Evolutionary conservation across 2,888 invertebrate genomes (phyloP), one percentile per base, ranked within the genome.

Genomic region (Volucella inflata): DNA sequence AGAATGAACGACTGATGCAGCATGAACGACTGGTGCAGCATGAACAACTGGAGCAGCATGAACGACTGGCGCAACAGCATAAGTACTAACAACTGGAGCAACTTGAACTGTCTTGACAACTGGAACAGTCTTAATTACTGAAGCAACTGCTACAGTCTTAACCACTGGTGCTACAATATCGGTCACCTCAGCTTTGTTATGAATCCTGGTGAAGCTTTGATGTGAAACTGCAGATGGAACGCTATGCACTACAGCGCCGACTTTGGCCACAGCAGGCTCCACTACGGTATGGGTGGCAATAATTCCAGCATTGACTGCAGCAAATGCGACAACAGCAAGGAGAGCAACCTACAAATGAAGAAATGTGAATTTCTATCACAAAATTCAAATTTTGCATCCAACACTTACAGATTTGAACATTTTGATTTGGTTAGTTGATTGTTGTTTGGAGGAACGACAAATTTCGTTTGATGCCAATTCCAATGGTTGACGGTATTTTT

Each of bases 161-260:
- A 87, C 79, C 8, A 87, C 87, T 42, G 88, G 88, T 17, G 88
- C 87, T 12, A 88, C 64, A 40, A 83, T 80, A 36, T 88, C 90
- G 11, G 88, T 83, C 2, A 93, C 88, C 2, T 91, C 92, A 14
- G 93, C 93, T 12, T 93, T 92, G 14, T 91, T 90, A 57, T 87
- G 92, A 11, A 93, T 88, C 77, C 93, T 93, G 11, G 92, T 87
- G 4, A 93, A 91, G 57, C 93, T 92, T 87, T 93, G 93, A 71
- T 93, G 93, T 9, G 93, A 93, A 0, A 94, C 92, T 10, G 94
- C 91, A 21, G 91, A 90, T 51, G 87, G 93, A 89, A 93, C 93
- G 71, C 90, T 89, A 62, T 89, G 89, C 44, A 91, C 90, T 59
- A 90, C 87, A 11, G 89, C 87, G 51, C 90, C 91, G 3, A 91